Percentiles rank a stretch among this genome's conserved stretches.
phyloP scores from a whole-genome alignment of 2,797 vertebrate species.

The Acrocephalus scirpaceus region DNA sequence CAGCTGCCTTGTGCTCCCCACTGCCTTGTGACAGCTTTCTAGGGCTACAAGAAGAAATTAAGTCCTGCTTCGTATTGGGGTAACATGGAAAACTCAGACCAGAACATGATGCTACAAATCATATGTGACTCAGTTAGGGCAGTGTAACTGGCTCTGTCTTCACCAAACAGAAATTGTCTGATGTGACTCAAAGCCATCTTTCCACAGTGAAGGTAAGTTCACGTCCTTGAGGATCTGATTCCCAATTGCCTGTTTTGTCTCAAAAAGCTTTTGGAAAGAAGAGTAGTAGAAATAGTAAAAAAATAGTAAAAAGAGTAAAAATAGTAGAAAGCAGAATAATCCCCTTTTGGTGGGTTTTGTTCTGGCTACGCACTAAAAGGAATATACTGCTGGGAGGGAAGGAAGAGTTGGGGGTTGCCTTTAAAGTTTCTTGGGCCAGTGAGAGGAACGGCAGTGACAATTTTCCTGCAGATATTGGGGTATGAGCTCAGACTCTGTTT shows the following conservation, averaged over 20 bases:
- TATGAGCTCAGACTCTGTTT: not conserved
- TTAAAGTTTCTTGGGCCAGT: not conserved
- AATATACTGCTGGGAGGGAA: not conserved
- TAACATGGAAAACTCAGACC: not conserved
- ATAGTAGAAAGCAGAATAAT: not conserved
- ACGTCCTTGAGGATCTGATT: not conserved
- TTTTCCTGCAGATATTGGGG: not conserved
- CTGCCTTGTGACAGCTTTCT: not conserved
- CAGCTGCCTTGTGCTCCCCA: not conserved
- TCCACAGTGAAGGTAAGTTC: not conserved
- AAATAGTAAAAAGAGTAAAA: not conserved
- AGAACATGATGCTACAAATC: slow-evolving; percentile 52
- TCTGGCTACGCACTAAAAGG: not conserved
- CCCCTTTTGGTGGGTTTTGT: not conserved
- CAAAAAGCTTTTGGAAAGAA: not conserved
- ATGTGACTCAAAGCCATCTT: slow-evolving; percentile 30
- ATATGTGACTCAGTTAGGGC: slow-evolving; percentile 38
- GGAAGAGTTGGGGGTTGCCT: not conserved
- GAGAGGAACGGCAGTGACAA: not conserved
- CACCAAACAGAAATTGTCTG: slow-evolving; percentile 47
- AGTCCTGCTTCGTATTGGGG: not conserved
- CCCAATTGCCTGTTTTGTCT: not conserved
- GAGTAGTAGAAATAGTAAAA: not conserved
- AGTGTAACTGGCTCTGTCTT: slow-evolving; percentile 42
- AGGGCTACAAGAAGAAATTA: not conserved